Evolutionary conservation across 2,113 vertebrate species (phyloP), one percentile per base, ranked within the genome.

Genomic region (Hypanus sabinus): DNA sequence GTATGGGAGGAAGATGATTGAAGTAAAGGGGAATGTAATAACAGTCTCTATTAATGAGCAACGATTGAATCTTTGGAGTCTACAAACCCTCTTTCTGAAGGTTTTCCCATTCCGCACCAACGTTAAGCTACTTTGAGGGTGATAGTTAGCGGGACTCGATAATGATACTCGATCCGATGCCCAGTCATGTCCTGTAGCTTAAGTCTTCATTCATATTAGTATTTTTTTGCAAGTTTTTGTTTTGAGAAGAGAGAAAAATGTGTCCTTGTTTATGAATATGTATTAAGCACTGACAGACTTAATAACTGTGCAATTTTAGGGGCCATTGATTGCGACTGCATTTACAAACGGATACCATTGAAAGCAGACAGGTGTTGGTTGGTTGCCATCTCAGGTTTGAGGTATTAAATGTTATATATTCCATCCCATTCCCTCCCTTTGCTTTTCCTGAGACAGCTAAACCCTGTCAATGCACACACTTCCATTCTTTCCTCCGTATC

Each of bases 341-440:
- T 99, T 99, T 98, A 99, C 99, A 98, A 99, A 99, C 97, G 99
- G 99, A 99, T 99, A 99, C 98, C 99, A 99, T 98, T 99, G 99
- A 99, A 98, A 96, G 96, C 97, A 97, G 97, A 96, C 98, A 97
- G 97, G 97, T 97, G 98, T 97, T 96, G 97, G 97, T 98, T 98
- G 97, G 97, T 98, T 98, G 97, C 98, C 98, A 98, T 98, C 98
- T 98, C 98, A 97, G 96, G 68, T 97, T 97, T 97, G 98, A 99
- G 99, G 98, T 99, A 99, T 98, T 98, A 95, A 30, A 90, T 96
- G 96, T 95, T 96, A 96, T 96, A 95, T 95, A 94, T 95, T 93
- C 88, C 24, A 92, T 77, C 27, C 94, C 94, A 87, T 94, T 95
- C 94, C 68, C 83, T 60, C 94, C 94, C 93, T 68, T 95, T 93